A percentile compares a stretch with the other conserved stretches of the same genome.
Evolutionary conservation across 2,113 vertebrate species (phyloP).

Genomic region (Scytalopus superciliaris): DNA sequence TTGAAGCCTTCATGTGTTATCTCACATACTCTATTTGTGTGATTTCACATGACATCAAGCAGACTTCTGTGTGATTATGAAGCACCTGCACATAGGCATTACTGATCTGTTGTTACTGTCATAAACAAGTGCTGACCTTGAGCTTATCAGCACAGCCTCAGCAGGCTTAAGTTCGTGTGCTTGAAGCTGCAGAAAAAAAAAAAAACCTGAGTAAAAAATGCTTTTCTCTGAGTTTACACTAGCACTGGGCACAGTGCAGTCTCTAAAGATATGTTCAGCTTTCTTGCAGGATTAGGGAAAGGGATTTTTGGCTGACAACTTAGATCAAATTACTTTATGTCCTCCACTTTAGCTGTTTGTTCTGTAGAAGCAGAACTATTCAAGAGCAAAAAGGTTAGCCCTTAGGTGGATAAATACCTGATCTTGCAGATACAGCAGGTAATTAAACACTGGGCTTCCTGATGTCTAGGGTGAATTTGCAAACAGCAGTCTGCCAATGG

Average conservation of each 20-base stretch:
- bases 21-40: not conserved
- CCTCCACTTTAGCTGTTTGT: constrained; percentile 5
- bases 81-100: not conserved
- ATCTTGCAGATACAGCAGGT: constrained; percentile 31
- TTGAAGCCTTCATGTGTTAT: not conserved
- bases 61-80: not conserved
- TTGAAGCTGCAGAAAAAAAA: not conserved
- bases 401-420: not conserved
- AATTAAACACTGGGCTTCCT: constrained; percentile 26
- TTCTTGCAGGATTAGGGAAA: not conserved
- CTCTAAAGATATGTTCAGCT: not conserved
- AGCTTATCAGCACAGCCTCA: not conserved
- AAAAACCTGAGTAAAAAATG: not conserved
- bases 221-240: not conserved
- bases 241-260: not conserved
- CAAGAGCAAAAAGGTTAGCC: constrained; percentile 38
- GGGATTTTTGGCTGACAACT: constrained; percentile 21
- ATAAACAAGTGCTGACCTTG: not conserved
- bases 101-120: not conserved
- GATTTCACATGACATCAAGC: not conserved
- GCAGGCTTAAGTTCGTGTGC: not conserved
- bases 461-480: not conserved
- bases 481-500: not conserved
- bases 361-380: not conserved
- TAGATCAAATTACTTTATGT: constrained; percentile 23